A percentile compares a stretch with the other conserved stretches of the same genome.
Conservation (phyloP, 2,113 vertebrate genomes). For the Lophotis ruficrista region DNA sequence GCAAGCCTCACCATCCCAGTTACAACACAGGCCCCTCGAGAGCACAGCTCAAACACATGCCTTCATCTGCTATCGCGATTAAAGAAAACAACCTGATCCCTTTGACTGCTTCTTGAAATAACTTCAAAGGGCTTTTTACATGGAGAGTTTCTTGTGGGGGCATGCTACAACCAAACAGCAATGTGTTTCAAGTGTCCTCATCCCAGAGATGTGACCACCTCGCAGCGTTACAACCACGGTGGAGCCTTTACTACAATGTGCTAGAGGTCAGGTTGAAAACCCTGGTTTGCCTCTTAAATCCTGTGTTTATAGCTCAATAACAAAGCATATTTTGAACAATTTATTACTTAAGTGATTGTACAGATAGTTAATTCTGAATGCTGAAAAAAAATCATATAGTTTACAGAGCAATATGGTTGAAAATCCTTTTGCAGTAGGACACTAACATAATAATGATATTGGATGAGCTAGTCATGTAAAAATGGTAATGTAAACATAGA, state of each 20-base stretch:
- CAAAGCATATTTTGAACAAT: background rate
- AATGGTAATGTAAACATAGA: background rate
- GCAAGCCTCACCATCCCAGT: background rate
- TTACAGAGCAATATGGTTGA: background rate
- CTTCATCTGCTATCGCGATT: background rate
- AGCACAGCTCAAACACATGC: background rate
- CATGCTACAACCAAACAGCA: background rate
- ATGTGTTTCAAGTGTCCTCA: background rate
- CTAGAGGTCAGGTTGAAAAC: background rate
- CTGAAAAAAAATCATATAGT: background rate
- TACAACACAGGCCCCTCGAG: background rate
- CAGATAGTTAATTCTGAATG: background rate
- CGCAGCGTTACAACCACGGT: background rate
- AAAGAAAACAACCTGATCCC: background rate
- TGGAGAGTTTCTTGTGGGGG: background rate
- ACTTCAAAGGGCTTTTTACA: background rate
- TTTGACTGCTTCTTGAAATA: background rate
- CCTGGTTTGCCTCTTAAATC: background rate
- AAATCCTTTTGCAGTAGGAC: background rate
- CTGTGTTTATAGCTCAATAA: background rate
- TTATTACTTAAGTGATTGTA: background rate
- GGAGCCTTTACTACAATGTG: background rate
- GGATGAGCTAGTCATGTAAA: background rate
- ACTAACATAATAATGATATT: background rate
- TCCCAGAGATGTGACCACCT: background rate